Evolutionary conservation across 2,113 vertebrate species (phyloP), one percentile per base, ranked within the genome.

Genomic region (Anarrhichthys ocellatus): DNA sequence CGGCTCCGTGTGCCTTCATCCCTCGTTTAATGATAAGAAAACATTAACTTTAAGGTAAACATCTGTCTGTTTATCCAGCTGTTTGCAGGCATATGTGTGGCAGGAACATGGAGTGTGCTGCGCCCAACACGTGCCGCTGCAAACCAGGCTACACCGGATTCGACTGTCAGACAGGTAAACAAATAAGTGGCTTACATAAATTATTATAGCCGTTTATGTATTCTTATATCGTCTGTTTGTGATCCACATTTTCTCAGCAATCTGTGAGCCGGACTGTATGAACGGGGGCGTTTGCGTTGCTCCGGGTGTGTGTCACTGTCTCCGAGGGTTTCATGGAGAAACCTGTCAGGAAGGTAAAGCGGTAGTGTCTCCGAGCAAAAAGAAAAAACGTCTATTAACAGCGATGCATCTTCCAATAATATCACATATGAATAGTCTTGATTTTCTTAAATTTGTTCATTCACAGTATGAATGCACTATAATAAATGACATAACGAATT

Each of bases 101-200:
- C 1, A 88, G 73, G 76, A 95, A 95, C 89, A 95, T 95, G 94
- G 92, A 88, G 86, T 95, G 94, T 29, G 93, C 90, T 0, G 93
- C 91, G 0, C 95, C 95, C 3, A 92, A 95, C 54, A 93, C 91
- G 0, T 96, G 95, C 42, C 93, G 91, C 78, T 96, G 95, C 78
- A 95, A 92, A 71, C 80, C 82, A 7, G 94, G 94, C 58, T 95
- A 92, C 84, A 70, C 84, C 1, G 95, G 94, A 3, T 20, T 40
- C 0, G 80, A 89, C 82, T 96, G 94, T 50, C 84, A 87, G 82
- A 90, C 87, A 68, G 93, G 93, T 95, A 88, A 22, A 56, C 1
- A 56, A 10, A 36, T 0, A 9, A 64, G 58, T 0, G 3, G 0
- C 14, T 29, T 7, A 11, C 1, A 9, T 29, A 22, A 6, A 20